These are phyloP conservation scores for Molorchus minor DNA, from an alignment of 2,888 invertebrate genomes.

Conservation along the genomic window DNA sequence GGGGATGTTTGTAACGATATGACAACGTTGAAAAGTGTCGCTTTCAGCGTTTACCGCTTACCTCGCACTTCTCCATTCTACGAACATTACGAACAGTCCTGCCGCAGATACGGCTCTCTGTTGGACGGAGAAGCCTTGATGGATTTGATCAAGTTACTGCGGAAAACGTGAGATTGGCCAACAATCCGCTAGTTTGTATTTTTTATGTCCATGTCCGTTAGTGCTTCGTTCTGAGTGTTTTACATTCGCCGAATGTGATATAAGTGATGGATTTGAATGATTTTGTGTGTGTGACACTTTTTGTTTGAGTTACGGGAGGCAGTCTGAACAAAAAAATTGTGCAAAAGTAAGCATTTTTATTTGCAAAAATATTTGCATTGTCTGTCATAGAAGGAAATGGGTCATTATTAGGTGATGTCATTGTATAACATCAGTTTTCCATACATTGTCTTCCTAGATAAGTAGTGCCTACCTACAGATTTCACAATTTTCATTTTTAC, in stretches of 20 bases:
- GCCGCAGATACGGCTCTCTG: conserved; percentile 2
- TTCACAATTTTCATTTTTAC: too few species aligned
- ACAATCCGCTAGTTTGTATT: background rate
- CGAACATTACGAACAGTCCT: conserved; percentile 11
- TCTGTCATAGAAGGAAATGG: too few species aligned
- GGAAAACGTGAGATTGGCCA: conserved; percentile 17
- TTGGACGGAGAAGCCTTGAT: conserved; percentile 10
- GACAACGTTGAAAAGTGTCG: background rate
- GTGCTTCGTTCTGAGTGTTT: conserved; percentile 4
- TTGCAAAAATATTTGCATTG: background rate
- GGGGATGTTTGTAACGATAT: background rate
- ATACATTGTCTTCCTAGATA: too few species aligned
- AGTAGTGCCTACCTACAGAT: too few species aligned
- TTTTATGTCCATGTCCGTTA: conserved; percentile 1
- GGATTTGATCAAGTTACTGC: background rate
- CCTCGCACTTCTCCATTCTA: conserved; percentile 21
- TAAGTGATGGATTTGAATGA: conserved; percentile 8
- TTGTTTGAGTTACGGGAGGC: background rate
- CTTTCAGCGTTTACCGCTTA: conserved; percentile 3
- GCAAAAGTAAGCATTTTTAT: conserved; percentile 18
- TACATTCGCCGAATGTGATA: conserved; percentile 6
- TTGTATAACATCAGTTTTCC: too few species aligned
- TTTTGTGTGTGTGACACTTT: background rate
- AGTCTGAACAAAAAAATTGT: background rate
- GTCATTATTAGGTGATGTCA: conserved; percentile 22